These are phyloP conservation scores for Plebejus argus DNA, from an alignment of 2,888 invertebrate genomes.

Conservation along the genomic window DNA sequence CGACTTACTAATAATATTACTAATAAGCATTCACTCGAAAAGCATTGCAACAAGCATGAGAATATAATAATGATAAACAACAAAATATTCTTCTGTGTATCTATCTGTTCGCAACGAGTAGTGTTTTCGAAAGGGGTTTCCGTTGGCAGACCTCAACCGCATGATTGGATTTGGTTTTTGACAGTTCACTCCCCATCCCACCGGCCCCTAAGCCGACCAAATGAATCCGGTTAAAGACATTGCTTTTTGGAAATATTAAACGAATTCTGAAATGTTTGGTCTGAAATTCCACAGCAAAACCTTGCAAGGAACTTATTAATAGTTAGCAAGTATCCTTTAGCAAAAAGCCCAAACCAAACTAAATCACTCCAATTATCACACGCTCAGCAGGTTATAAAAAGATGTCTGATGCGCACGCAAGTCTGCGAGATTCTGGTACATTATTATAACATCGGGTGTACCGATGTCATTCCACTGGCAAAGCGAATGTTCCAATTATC, in stretches of 20 bases:
- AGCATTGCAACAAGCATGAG: background rate
- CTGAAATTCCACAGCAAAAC: background rate
- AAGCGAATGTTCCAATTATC: conserved; percentile 78
- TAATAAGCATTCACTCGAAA: too few relatives aligned
- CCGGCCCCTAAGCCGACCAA: conserved; percentile 9
- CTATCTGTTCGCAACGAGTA: background rate
- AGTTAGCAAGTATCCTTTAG: background rate
- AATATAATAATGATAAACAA: background rate
- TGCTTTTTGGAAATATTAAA: background rate
- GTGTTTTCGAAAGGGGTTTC: conserved; percentile 10
- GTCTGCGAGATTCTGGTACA: conserved; percentile 29
- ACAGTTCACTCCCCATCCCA: conserved; percentile 5
- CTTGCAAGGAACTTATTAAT: background rate
- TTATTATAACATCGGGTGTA: conserved; percentile 51
- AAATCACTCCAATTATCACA: background rate
- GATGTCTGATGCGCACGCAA: background rate
- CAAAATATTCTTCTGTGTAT: background rate
- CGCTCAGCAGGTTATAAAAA: conserved; percentile 12
- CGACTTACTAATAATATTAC: too few relatives aligned
- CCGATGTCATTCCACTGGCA: conserved; percentile 65
- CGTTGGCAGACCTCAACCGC: conserved; percentile 4
- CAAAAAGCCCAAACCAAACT: background rate
- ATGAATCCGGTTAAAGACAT: background rate
- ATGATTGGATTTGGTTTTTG: conserved; percentile 24
- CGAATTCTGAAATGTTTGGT: background rate